Evolutionary conservation across 1,140 invertebrate species (phyloP).

Genomic region (Xylocopa sonorina): DNA sequence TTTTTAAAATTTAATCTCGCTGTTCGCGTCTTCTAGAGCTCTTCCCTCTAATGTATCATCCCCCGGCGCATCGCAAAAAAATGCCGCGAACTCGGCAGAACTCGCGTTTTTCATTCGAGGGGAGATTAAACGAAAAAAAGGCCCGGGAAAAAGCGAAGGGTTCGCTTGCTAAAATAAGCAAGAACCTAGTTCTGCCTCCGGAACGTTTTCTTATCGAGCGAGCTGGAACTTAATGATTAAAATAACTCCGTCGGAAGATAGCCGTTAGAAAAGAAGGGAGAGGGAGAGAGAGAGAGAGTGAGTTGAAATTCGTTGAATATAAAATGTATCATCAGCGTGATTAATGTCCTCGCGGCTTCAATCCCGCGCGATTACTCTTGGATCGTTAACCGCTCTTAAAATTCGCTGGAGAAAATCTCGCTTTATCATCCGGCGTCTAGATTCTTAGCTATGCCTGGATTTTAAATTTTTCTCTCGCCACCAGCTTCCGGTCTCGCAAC

Average conservation of each 20-base stretch:
- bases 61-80: background rate
- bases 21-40: background rate
- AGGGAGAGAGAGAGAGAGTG: background rate
- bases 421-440: conserved; percentile 11
- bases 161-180: conserved; percentile 4
- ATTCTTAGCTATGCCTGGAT: background rate
- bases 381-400: conserved; percentile 39
- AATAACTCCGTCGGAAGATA: conserved; percentile 13
- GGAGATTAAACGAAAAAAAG: conserved; percentile 2
- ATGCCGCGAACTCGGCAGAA: background rate
- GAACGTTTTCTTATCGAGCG: background rate
- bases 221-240: conserved; percentile 20
- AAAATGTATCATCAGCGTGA: conserved; percentile 43
- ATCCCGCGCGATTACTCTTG: conserved; percentile 35
- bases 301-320: conserved; percentile 20
- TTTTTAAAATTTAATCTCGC: background rate
- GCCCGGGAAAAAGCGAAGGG: background rate
- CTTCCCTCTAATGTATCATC: background rate
- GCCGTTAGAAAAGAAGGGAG: background rate
- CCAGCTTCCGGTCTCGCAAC: background rate
- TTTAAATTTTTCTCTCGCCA: background rate
- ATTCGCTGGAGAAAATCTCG: conserved; percentile 6
- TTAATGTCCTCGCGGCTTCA: conserved; percentile 26
- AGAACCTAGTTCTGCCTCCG: background rate
- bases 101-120: background rate